Conservation (phyloP, 2,113 vertebrate genomes). For the Globicephala melas region DNA sequence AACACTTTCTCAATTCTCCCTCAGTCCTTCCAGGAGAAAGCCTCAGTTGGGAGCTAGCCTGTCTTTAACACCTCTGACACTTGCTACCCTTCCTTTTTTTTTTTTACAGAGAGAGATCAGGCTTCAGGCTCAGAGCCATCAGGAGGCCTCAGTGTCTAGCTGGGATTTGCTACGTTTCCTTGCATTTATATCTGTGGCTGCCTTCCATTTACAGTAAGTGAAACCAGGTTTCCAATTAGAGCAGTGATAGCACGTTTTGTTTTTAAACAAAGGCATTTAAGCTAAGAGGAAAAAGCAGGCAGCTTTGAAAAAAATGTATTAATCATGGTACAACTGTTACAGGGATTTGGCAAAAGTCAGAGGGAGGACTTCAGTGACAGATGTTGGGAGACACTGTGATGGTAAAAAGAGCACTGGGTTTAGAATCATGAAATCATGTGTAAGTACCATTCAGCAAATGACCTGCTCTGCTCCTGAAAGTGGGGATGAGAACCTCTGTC, state of each 20-base stretch:
- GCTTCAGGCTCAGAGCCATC: background rate
- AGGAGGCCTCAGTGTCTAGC: background rate
- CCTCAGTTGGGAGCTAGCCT: background rate
- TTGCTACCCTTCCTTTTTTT: background rate
- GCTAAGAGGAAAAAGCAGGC: background rate
- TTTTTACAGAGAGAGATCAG: background rate
- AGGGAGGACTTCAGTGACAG: background rate
- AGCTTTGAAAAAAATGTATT: background rate
- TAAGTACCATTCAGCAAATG: background rate
- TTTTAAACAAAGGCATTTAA: slow-evolving; percentile 37
- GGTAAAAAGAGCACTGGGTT: background rate
- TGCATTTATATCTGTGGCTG: background rate
- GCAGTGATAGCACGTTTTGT: background rate
- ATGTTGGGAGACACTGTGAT: background rate
- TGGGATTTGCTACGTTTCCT: background rate
- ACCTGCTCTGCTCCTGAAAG: background rate
- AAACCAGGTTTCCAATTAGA: slow-evolving; percentile 15
- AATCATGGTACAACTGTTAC: background rate
- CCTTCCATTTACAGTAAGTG: background rate
- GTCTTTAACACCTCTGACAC: background rate
- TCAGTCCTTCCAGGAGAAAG: background rate
- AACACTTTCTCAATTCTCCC: background rate
- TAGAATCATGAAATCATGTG: background rate
- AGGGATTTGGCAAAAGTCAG: background rate
- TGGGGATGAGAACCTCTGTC: background rate